Conservation (phyloP, 2,888 invertebrate genomes). For the Cosmia pyralina region DNA sequence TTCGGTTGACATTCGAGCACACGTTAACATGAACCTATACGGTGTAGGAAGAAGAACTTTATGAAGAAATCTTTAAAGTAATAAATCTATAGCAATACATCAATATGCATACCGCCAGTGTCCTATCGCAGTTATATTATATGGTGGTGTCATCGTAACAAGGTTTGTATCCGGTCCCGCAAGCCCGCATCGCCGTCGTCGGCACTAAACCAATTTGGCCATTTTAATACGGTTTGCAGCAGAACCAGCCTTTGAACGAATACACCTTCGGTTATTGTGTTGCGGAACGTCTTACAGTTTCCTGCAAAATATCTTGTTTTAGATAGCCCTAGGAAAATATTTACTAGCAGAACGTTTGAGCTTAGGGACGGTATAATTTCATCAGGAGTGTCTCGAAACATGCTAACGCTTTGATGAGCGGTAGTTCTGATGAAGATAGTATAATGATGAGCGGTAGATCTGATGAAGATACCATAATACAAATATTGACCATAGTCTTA, state of each 20-base stretch:
- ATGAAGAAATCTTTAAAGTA: not conserved
- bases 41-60: too few relatives aligned
- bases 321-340: not conserved
- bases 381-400: not conserved
- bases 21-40: too few relatives aligned
- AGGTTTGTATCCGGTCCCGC: conserved; percentile 39
- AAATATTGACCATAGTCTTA: too few relatives aligned
- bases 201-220: conserved; percentile 62
- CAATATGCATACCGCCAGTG: not conserved
- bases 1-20: too few relatives aligned
- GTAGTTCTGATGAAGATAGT: too few relatives aligned
- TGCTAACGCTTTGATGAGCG: too few relatives aligned
- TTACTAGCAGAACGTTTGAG: conserved; percentile 4
- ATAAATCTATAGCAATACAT: not conserved
- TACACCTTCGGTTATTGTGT: conserved; percentile 37
- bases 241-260: conserved; percentile 44
- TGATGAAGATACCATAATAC: too few relatives aligned
- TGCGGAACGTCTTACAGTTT: conserved; percentile 22
- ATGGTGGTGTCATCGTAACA: conserved; percentile 51
- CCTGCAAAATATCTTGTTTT: conserved; percentile 19
- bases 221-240: conserved; percentile 63
- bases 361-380: not conserved
- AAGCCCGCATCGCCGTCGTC: conserved; percentile 20
- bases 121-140: not conserved
- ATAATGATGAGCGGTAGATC: too few relatives aligned